These are phyloP conservation scores for Coreoperca whiteheadi DNA, from an alignment of 2,113 vertebrate genomes.

Conservation along the genomic window DNA sequence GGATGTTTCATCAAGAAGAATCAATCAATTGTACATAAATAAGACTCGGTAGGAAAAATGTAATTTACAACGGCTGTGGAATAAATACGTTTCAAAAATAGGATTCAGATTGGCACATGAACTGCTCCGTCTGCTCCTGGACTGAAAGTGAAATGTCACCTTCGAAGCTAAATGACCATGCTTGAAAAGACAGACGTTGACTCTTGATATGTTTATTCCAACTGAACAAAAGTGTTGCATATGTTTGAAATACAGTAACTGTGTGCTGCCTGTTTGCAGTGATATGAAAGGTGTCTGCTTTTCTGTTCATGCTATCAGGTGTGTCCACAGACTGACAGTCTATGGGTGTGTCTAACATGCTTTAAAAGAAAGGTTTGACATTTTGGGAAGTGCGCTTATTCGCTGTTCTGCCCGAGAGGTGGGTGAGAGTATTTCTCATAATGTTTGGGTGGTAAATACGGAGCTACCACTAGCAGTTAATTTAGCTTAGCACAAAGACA, in stretches of 20 bases:
- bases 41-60: constrained; percentile 73
- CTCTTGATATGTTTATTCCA: constrained; percentile 57
- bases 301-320: background rate
- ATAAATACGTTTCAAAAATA: constrained; percentile 83
- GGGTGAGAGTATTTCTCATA: too few relatives aligned
- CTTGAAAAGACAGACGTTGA: constrained; percentile 46
- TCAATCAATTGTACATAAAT: constrained; percentile 70
- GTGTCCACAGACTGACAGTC: too few relatives aligned
- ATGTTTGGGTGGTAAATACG: background rate
- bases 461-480: background rate
- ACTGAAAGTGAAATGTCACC: constrained; percentile 28
- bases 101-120: constrained; percentile 84
- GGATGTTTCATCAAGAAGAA: constrained; percentile 65
- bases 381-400: background rate
- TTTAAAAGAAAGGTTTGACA: background rate
- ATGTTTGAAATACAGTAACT: constrained; percentile 14
- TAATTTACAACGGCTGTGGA: constrained; percentile 78
- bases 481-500: background rate
- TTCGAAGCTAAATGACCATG: constrained; percentile 49
- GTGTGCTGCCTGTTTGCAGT: too few relatives aligned
- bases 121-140: constrained; percentile 55
- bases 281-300: background rate
- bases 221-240: constrained; percentile 43
- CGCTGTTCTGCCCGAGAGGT: background rate
- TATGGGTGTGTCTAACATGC: too few relatives aligned